Conservation (phyloP, 2,113 vertebrate species). For the Bufo bufo region DNA sequence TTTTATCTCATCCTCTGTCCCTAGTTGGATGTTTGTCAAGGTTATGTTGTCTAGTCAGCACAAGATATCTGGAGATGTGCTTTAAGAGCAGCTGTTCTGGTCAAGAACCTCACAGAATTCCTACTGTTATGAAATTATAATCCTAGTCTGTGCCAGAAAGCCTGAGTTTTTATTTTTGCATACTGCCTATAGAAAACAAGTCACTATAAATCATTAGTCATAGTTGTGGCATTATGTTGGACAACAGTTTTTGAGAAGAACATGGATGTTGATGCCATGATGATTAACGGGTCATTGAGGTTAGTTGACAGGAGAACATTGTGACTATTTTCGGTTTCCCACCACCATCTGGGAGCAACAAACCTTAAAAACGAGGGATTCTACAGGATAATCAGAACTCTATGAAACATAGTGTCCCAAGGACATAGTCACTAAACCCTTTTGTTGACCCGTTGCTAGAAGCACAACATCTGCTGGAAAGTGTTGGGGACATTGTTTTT, state of each 20-base stretch:
- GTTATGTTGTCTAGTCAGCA: slow-evolving; percentile 38
- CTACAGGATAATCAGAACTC: slow-evolving; percentile 10
- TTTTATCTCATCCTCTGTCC: slow-evolving; percentile 1
- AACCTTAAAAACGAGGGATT: slow-evolving; percentile 36
- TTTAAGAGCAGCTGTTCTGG: slow-evolving; percentile 21
- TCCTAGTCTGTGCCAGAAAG: neutral
- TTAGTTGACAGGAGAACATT: slow-evolving; percentile 47
- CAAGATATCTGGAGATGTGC: neutral
- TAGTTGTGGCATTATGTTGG: neutral
- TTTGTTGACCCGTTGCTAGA: slow-evolving; percentile 1
- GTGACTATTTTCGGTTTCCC: slow-evolving; percentile 13
- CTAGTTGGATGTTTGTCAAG: slow-evolving; percentile 21
- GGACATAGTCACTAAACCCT: neutral
- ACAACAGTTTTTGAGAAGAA: neutral
- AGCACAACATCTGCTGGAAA: slow-evolving; percentile 25
- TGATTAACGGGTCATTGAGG: slow-evolving; percentile 17
- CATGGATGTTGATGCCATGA: neutral
- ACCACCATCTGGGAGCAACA: slow-evolving; percentile 32
- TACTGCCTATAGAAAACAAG: neutral
- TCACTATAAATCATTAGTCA: neutral
- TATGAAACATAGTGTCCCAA: slow-evolving; percentile 22
- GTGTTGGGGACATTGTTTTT: slow-evolving; percentile 22
- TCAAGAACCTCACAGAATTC: slow-evolving; percentile 29
- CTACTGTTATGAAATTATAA: slow-evolving; percentile 25
- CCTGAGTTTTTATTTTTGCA: neutral